A percentile compares a stretch with the other conserved stretches of the same genome.
Evolutionary conservation across 2,888 invertebrate genomes (phyloP).

Genomic region (Oscheius sp.): DNA sequence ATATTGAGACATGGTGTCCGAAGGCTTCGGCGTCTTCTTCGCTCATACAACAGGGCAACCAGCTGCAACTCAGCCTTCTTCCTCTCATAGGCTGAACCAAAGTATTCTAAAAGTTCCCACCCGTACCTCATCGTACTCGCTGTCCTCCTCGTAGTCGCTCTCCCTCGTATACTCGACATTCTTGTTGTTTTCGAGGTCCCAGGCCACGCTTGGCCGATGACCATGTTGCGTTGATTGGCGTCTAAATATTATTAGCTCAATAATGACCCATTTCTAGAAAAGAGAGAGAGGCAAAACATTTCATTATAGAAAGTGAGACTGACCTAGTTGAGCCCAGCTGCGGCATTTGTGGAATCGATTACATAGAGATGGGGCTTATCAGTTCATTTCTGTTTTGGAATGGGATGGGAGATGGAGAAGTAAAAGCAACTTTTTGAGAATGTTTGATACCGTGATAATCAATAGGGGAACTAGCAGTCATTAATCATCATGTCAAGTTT

Average conservation of each 20-base stretch:
- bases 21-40: slow-evolving; percentile 59
- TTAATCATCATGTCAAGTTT: background rate
- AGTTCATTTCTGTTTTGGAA: background rate
- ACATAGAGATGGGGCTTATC: background rate
- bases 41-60: slow-evolving; percentile 64
- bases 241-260: background rate
- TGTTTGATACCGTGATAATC: background rate
- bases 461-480: background rate
- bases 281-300: no score
- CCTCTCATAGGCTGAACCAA: slow-evolving; percentile 19
- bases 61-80: slow-evolving; percentile 51
- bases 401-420: background rate
- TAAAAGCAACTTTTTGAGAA: background rate
- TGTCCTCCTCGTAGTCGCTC: slow-evolving; percentile 4
- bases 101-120: background rate
- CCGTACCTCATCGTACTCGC: slow-evolving; percentile 9
- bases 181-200: slow-evolving; percentile 22
- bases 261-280: background rate
- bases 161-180: slow-evolving; percentile 14
- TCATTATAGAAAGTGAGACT: background rate
- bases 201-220: slow-evolving; percentile 16
- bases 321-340: slow-evolving; percentile 7
- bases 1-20: slow-evolving; percentile 64
- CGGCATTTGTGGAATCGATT: slow-evolving; percentile 10
- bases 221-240: slow-evolving; percentile 21